Conservation (phyloP, 2,888 invertebrate species). For the Camptogramma bilineatum region DNA sequence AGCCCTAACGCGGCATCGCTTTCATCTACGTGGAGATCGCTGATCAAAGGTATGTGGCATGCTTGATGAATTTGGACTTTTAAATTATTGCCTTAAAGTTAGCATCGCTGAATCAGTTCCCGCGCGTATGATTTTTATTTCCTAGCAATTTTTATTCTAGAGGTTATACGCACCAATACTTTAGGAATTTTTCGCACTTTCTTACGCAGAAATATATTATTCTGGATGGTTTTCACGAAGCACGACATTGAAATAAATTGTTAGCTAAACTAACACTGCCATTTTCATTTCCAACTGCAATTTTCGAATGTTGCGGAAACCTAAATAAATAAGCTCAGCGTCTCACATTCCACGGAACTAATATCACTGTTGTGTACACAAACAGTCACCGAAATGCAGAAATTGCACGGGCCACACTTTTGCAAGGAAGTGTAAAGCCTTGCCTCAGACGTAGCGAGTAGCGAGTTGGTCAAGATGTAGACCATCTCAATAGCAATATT, state of each 20-base stretch:
- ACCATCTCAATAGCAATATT: neutral
- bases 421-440: constrained; percentile 50
- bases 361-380: constrained; percentile 63
- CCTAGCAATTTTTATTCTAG: no score
- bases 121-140: no score
- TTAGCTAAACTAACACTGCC: constrained; percentile 2
- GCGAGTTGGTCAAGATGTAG: constrained; percentile 7
- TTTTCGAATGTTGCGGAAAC: constrained; percentile 41
- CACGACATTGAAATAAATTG: constrained; percentile 1
- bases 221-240: neutral
- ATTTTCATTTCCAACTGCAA: constrained; percentile 42
- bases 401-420: constrained; percentile 57
- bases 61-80: no score
- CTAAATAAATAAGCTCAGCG: constrained; percentile 57
- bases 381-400: constrained; percentile 57
- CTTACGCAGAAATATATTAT: neutral
- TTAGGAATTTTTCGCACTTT: no score
- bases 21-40: no score
- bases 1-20: no score
- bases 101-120: no score
- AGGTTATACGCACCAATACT: no score
- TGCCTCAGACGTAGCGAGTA: constrained; percentile 4
- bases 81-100: no score
- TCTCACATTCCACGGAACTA: constrained; percentile 57
- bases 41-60: no score